Conservation (phyloP, 2,113 vertebrate species). For the Sturnus vulgaris region DNA sequence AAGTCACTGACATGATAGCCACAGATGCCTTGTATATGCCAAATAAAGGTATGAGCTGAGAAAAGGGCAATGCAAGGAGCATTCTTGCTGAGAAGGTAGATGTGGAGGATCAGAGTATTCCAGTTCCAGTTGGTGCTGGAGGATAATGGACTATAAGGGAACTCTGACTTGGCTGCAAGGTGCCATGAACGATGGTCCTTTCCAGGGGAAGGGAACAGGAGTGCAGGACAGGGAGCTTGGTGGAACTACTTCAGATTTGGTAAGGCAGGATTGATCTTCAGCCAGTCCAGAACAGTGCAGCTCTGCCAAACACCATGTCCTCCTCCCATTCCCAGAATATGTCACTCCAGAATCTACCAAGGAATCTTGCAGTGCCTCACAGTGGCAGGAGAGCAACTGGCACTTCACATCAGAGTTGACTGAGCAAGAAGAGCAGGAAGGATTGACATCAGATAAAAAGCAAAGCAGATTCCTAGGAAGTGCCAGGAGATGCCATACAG, state of each 20-base stretch:
- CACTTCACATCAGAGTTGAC: not conserved
- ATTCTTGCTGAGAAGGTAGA: not conserved
- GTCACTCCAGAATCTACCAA: not conserved
- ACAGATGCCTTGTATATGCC: not conserved
- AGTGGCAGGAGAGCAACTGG: not conserved
- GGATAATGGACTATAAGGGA: not conserved
- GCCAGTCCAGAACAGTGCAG: not conserved
- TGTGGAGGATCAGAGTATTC: not conserved
- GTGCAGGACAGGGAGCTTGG: not conserved
- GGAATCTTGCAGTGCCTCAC: conserved; percentile 41
- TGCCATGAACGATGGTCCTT: not conserved
- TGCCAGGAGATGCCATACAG: not conserved
- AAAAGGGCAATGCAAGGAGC: not conserved
- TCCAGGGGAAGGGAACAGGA: not conserved
- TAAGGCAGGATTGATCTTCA: not conserved
- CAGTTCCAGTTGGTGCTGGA: not conserved
- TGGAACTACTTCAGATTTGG: not conserved
- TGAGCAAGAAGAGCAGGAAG: not conserved
- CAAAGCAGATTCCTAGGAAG: not conserved
- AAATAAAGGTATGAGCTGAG: not conserved
- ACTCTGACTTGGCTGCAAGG: not conserved
- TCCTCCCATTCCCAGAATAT: not conserved
- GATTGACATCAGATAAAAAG: not conserved
- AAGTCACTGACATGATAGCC: not conserved
- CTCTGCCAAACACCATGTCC: not conserved